Evolutionary conservation across 2,888 invertebrate genomes (phyloP), one percentile per base, ranked within the genome.

Genomic region (Alviniconcha strummeri): DNA sequence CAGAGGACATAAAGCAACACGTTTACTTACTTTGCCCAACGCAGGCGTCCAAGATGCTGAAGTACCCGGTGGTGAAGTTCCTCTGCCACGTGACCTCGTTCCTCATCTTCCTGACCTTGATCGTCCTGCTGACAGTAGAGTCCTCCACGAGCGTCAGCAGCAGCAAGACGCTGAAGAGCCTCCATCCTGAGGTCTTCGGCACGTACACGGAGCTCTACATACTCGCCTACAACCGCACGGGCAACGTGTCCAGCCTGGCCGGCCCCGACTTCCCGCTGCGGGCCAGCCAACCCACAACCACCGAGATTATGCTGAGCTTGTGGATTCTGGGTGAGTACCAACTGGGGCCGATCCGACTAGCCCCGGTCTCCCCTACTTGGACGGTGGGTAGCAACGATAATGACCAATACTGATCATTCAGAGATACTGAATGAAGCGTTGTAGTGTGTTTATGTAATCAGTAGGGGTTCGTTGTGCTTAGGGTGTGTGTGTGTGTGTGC

Each of bases 31-130:
- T 36, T 36, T 36, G 36, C 36, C 36, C 36, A 36, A 7, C 11
- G 8, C 89, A 92, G 93, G 84, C 89, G 56, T 89, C 90, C 11
- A 87, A 87, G 55, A 85, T 92, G 13, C 85, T 93, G 60, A 86
- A 87, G 72, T 91, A 91, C 72, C 93, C 93, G 7, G 91, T 92
- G 85, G 90, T 93, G 13, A 93, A 93, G 87, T 93, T 93, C 85
- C 84, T 91, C 19, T 90, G 90, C 9, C 92, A 93, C 85, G 90
- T 92, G 13, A 84, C 90, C 67, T 92, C 93, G 71, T 93, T 91
- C 84, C 82, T 91, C 55, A 83, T 89, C 7, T 93, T 93, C 85
- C 89, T 93, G 64, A 85, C 88, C 8, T 86, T 93, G 81, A 92
- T 91, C 82, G 88, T 91, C 15, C 88, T 90, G 8, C 89, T 91